Conservation (phyloP, 1,140 invertebrate species). For the Macrocentrus cingulum region DNA sequence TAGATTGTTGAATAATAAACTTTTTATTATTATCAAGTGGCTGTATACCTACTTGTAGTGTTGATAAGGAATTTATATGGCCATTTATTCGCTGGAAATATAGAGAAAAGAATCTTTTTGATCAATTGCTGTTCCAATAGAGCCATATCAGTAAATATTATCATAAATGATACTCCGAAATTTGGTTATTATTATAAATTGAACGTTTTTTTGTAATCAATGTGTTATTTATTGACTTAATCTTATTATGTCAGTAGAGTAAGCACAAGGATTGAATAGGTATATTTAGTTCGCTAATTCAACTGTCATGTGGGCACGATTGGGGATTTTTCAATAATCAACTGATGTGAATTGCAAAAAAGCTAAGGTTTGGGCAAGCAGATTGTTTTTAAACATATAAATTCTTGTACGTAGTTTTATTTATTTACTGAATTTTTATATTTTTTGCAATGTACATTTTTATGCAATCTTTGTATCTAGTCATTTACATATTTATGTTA, state of each 20-base stretch:
- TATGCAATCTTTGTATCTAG: slow-evolving; percentile 60
- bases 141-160: no score
- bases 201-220: background rate
- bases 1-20: slow-evolving; percentile 1
- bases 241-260: background rate
- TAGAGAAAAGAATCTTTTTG: no score
- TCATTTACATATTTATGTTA: slow-evolving; percentile 60
- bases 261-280: background rate
- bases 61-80: background rate
- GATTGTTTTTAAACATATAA: background rate
- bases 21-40: background rate
- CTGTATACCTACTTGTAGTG: background rate
- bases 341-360: slow-evolving; percentile 3
- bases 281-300: slow-evolving; percentile 20
- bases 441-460: slow-evolving; percentile 59
- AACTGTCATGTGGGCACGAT: slow-evolving; percentile 26
- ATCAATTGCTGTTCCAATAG: no score
- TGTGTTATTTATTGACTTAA: no score
- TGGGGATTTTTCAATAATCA: slow-evolving; percentile 25
- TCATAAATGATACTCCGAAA: no score
- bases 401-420: slow-evolving; percentile 41
- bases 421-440: slow-evolving; percentile 55
- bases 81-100: background rate
- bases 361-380: background rate
- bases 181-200: no score